Percentiles rank a stretch among this genome's conserved stretches.
Conservation (phyloP, 2,888 invertebrate species). For the Mesorhabditis spiculigera region DNA sequence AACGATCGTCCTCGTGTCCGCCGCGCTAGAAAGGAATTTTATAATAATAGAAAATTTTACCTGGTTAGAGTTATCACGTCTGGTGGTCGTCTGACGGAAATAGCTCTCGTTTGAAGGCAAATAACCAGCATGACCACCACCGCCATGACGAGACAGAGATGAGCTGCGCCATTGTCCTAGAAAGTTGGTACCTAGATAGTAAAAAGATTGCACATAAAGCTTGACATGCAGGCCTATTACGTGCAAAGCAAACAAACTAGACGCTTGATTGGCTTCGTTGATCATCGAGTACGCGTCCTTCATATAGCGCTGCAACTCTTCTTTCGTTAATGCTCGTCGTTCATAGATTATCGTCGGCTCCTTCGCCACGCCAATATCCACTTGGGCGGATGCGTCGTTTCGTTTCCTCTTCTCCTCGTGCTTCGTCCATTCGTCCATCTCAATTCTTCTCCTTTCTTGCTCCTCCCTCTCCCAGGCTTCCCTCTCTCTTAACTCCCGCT, state of each 20-base stretch:
- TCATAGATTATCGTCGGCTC: background rate
- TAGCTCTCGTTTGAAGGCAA: slow-evolving; percentile 38
- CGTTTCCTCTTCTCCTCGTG: background rate
- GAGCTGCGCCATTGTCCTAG: slow-evolving; percentile 48
- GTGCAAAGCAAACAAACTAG: background rate
- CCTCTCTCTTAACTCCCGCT: background rate
- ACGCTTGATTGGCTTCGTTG: background rate
- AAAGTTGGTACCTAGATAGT: slow-evolving; percentile 8
- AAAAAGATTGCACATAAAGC: background rate
- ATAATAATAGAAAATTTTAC: background rate
- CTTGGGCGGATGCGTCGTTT: slow-evolving; percentile 5
- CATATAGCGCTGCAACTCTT: slow-evolving; percentile 4
- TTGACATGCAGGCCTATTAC: too few species aligned
- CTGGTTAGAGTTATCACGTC: slow-evolving; percentile 24
- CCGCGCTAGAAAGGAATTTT: slow-evolving; percentile 5
- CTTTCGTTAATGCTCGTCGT: background rate
- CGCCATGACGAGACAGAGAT: slow-evolving; percentile 21
- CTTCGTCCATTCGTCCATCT: background rate
- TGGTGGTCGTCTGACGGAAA: slow-evolving; percentile 40
- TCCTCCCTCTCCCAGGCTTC: background rate
- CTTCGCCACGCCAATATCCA: background rate
- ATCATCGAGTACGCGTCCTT: background rate
- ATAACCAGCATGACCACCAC: slow-evolving; percentile 26
- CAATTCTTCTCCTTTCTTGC: background rate
- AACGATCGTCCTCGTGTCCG: slow-evolving; percentile 28